Evolutionary conservation across 2,888 invertebrate species (phyloP).

Genomic region (Crematogaster levior): DNA sequence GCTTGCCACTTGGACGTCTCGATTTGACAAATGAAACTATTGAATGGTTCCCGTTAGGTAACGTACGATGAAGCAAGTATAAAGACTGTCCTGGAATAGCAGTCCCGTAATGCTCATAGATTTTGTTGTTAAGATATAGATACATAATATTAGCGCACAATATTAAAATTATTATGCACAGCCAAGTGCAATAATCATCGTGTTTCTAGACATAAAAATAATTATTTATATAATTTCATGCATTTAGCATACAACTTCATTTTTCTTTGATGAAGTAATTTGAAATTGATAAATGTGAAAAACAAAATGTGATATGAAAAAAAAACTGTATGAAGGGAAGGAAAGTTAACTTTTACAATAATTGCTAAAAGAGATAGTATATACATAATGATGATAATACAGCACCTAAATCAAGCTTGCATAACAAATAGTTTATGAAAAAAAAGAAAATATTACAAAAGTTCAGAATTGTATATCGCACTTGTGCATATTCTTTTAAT

Average conservation of each 20-base stretch:
- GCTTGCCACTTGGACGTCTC: slow-evolving; percentile 91
- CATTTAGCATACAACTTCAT: not conserved
- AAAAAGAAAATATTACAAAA: not conserved
- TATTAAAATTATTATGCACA: slow-evolving; percentile 59
- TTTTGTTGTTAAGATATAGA: slow-evolving; percentile 36
- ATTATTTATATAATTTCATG: slow-evolving; percentile 31
- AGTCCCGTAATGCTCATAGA: slow-evolving; percentile 60
- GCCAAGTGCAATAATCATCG: slow-evolving; percentile 56
- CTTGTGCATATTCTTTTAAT: slow-evolving; percentile 26
- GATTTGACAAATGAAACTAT: slow-evolving; percentile 92
- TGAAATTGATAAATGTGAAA: slow-evolving; percentile 5
- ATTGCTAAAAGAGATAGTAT: slow-evolving; percentile 7
- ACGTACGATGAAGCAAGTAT: slow-evolving; percentile 64
- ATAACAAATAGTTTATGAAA: slow-evolving; percentile 1
- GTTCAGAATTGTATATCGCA: slow-evolving; percentile 9
- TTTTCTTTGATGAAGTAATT: not conserved
- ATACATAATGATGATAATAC: not conserved
- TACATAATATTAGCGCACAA: slow-evolving; percentile 67
- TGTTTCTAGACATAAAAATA: slow-evolving; percentile 21
- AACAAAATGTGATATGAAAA: slow-evolving; percentile 24
- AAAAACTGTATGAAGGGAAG: not conserved
- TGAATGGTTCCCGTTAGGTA: slow-evolving; percentile 92
- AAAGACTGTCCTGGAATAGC: slow-evolving; percentile 30
- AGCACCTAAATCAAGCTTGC: not conserved
- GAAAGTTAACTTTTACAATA: not conserved